phyloP scores from a whole-genome alignment of 2,888 invertebrate species.

The Junonia oenone region DNA sequence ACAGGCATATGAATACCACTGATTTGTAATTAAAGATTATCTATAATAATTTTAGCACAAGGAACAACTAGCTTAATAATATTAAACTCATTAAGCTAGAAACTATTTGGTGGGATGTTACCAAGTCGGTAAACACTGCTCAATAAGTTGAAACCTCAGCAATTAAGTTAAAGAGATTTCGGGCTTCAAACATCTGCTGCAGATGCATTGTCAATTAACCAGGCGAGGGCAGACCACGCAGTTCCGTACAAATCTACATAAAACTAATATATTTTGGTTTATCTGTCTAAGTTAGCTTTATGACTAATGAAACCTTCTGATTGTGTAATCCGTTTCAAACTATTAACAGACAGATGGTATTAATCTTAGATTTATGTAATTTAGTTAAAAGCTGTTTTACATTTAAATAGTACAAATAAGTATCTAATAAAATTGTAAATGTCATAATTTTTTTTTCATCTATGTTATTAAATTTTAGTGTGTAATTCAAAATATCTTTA shows the following conservation, averaged over 20 bases:
- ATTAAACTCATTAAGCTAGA: background rate
- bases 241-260: conserved; percentile 13
- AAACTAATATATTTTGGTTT: conserved; percentile 13
- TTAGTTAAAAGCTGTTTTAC: background rate
- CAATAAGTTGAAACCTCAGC: conserved; percentile 17
- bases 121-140: conserved; percentile 17
- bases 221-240: conserved; percentile 1
- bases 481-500: too few relatives aligned
- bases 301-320: background rate
- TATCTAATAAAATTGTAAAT: too few relatives aligned
- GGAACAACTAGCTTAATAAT: background rate
- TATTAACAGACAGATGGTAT: background rate
- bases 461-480: too few relatives aligned
- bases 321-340: background rate
- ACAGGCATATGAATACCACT: too few relatives aligned
- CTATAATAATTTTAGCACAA: too few relatives aligned
- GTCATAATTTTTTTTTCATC: too few relatives aligned
- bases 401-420: too few relatives aligned
- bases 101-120: background rate
- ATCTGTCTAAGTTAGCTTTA: background rate
- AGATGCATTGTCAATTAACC: conserved; percentile 20
- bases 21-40: too few relatives aligned
- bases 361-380: background rate
- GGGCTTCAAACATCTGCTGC: conserved; percentile 17
- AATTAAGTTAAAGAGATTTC: conserved; percentile 17